Base-by-base conservation (phyloP, 2,113 vertebrate species). In the Sebastes fasciatus region DNA sequence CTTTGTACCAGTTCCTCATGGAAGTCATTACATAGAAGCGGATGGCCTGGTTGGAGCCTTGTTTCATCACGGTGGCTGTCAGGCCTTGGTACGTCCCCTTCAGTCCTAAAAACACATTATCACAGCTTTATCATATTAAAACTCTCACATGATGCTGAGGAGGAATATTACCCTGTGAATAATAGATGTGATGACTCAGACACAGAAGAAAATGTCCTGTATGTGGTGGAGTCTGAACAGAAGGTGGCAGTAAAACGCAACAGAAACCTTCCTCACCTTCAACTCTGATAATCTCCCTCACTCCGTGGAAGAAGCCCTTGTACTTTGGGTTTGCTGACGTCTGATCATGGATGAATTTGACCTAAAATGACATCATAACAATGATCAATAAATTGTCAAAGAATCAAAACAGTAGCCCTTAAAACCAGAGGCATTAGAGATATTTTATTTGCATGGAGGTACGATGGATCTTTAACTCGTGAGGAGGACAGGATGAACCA, bases 331-430 rank as follows among this genome's bases (percentile, higher is more conserved):
- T 97, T 42, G 97, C 88, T 10, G 98, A 99, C 14, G 95, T 96
- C 94, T 99, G 98, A 88, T 99, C 98, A 1, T 99, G 98, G 84
- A 99, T 99, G 90, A 99, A 99, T 92, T 99, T 99, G 61, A 99
- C 97, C 97, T 98, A 82, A 1, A 92, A 89, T 10, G 1, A 55
- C 5, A 86, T 8, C 1, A 55, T 2, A 46, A 71, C 16, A 60
- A 62, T 49, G 9, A 62, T 78, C 8, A 68, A 63, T 34, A 4
- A 11, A 17, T 1, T 2, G 12, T 23, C 45, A 13, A 55, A 62
- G 16, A 8, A 34, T 52, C 21, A 42, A 5, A 55, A n/a, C 19
- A 14, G 8, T 2, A 69, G 26, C 5, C 0, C 11, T 17, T 23
- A 12, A 71, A 64, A 12, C 23, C n/a, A 0, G 42, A 57, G n/a